A percentile compares a stretch with the other conserved stretches of the same genome.
phyloP scores from a whole-genome alignment of 2,113 vertebrate genomes.

The Aramus guarauna region DNA sequence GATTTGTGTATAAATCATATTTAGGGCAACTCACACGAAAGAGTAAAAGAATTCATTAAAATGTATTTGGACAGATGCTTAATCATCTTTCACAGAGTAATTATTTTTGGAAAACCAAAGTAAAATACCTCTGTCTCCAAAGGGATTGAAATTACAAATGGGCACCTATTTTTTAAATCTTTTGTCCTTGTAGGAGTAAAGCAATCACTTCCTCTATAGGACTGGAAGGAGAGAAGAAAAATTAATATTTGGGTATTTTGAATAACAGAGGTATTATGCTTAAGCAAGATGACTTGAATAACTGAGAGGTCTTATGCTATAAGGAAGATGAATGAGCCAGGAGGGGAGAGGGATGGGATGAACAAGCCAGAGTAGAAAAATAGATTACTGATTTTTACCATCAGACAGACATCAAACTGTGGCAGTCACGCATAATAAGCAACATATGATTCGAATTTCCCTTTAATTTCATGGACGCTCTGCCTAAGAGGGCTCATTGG shows the following conservation, averaged over 20 bases:
- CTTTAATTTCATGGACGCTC: slow-evolving; percentile 3
- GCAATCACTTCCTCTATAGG: background rate
- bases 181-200: background rate
- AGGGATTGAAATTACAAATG: background rate
- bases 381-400: slow-evolving; percentile 7
- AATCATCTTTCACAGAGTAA: background rate
- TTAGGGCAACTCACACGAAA: background rate
- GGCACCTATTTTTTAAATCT: background rate
- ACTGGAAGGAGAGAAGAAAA: background rate
- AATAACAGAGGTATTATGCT: background rate
- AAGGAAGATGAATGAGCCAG: background rate
- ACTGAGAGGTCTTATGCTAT: background rate
- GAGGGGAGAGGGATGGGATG: background rate
- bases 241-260: background rate
- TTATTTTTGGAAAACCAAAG: background rate
- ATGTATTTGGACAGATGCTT: background rate
- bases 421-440: slow-evolving; percentile 26
- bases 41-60: slow-evolving; percentile 9
- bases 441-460: slow-evolving; percentile 56
- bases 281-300: background rate
- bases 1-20: slow-evolving; percentile 11
- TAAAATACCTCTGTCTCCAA: background rate
- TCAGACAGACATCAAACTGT: slow-evolving; percentile 21
- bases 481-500: slow-evolving; percentile 25
- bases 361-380: background rate